Base-by-base conservation (phyloP, 1,140 invertebrate genomes). In the Onthophagus taurus region DNA sequence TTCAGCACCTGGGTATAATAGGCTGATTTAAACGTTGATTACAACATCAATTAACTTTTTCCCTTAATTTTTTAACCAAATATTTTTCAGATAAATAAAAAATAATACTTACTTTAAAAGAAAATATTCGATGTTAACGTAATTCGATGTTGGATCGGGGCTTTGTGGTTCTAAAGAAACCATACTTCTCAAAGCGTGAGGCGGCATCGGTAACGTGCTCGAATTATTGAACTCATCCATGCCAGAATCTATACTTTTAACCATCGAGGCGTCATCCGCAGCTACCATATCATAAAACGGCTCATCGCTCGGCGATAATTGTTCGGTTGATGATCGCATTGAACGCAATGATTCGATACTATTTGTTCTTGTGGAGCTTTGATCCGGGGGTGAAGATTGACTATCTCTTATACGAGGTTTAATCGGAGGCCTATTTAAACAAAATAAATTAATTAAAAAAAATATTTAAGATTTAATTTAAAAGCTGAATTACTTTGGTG, bases 101-200 rank as follows among this genome's bases (percentile, higher is more conserved):
- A 20, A 38, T 34, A 31, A 44, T 23, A 76, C 77, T 76, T 65
- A 86, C 81, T 83, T 75, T n/a, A n/a, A n/a, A 58, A 89, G 77
- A 56, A 89, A 89, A 63, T 88, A 89, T 61, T 89, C 85, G 68
- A 89, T 89, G 65, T 90, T 89, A 60, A 89, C 85, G 68, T 89
- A 90, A 68, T 89, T 90, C 47, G 82, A 82, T 39, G 78, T 76
- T 61, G 78, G 73, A 49, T 78, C 78, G 19, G 81, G 80, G 29
- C 80, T 79, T 63, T 86, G 83, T 19, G 82, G 81, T 54, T 82
- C 77, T 14, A 44, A 47, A 3, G 35, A 16, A 19, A 57, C 52
- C 17, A 64, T 63, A 51, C 59, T 63, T 45, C 61, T 50, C 51
- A 68, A 60, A 42, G 57, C 42, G 54, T 54, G 34, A 19, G 57